These are phyloP conservation scores for Antitype chi DNA, from an alignment of 2,888 invertebrate genomes.

Conservation along the genomic window DNA sequence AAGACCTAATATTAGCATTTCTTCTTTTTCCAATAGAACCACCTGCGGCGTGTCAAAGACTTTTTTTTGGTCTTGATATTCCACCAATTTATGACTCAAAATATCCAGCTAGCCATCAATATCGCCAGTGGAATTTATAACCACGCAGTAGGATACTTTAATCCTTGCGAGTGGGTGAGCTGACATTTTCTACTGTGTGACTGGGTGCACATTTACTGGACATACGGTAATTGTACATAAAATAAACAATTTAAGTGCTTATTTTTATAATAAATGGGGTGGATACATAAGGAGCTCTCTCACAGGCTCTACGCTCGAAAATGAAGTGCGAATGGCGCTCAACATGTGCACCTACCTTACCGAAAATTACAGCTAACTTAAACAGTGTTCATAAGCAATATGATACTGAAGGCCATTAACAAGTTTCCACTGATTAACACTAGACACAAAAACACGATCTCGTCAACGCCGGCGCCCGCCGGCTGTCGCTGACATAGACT, in stretches of 20 bases:
- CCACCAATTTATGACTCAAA: not conserved
- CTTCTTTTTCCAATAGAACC: no score
- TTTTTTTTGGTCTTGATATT: not conserved
- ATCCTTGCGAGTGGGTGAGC: conserved; percentile 1
- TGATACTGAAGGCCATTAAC: no score
- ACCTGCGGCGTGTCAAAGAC: no score
- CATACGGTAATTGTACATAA: not conserved
- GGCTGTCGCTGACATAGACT: no score
- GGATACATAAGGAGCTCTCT: not conserved
- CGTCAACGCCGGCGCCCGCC: no score
- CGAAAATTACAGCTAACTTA: no score
- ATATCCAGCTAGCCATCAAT: not conserved
- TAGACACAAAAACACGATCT: no score
- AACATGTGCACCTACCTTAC: no score
- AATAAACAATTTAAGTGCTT: not conserved
- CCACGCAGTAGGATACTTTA: not conserved
- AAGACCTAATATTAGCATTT: no score
- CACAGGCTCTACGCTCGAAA: not conserved
- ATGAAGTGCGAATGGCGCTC: not conserved
- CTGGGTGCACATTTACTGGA: not conserved
- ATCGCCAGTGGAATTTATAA: conserved; percentile 15
- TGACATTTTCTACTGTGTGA: not conserved
- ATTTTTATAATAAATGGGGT: not conserved
- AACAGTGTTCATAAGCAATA: no score
- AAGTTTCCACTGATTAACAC: no score